Evolutionary conservation across 35 echinoderm and acorn worm genomes (phyloP).

Genomic region (Ophiothrix spiculata): DNA sequence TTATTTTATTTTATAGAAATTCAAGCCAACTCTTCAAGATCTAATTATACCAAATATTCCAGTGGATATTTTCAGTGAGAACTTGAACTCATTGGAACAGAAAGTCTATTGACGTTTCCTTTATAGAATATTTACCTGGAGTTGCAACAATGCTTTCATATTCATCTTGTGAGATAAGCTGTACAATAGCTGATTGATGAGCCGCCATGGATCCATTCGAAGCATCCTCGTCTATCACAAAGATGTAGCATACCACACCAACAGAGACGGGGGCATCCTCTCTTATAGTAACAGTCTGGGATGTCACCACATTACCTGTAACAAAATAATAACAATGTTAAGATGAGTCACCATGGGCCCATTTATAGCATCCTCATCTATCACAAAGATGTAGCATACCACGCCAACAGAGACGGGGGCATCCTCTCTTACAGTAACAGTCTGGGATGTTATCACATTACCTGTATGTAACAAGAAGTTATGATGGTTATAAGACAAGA

Average conservation of each 20-base stretch:
- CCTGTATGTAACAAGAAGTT: too few species aligned
- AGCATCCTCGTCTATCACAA: constrained; percentile 19
- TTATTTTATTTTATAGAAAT: too few species aligned
- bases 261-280: constrained; percentile 15
- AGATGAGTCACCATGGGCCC: too few species aligned
- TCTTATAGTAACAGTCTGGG: constrained; percentile 8
- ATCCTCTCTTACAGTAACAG: constrained; percentile 17
- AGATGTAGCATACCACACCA: constrained; percentile 20
- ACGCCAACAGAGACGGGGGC: neutral
- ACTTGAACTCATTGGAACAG: too few species aligned
- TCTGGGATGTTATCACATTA: constrained; percentile 15
- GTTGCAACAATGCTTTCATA: neutral
- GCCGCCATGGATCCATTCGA: neutral
- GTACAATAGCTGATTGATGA: neutral
- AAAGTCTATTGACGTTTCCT: too few species aligned
- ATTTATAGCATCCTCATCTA: constrained; percentile 28
- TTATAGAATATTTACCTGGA: neutral
- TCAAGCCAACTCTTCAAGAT: too few species aligned
- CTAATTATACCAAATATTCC: too few species aligned
- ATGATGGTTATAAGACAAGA: too few species aligned
- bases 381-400: constrained; percentile 4
- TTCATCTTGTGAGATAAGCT: constrained; percentile 28
- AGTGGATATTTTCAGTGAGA: too few species aligned
- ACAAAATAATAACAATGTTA: too few species aligned
- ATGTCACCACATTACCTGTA: constrained; percentile 32